These are phyloP conservation scores for Athetis lepigone DNA, from an alignment of 2,888 invertebrate genomes.

Conservation along the genomic window DNA sequence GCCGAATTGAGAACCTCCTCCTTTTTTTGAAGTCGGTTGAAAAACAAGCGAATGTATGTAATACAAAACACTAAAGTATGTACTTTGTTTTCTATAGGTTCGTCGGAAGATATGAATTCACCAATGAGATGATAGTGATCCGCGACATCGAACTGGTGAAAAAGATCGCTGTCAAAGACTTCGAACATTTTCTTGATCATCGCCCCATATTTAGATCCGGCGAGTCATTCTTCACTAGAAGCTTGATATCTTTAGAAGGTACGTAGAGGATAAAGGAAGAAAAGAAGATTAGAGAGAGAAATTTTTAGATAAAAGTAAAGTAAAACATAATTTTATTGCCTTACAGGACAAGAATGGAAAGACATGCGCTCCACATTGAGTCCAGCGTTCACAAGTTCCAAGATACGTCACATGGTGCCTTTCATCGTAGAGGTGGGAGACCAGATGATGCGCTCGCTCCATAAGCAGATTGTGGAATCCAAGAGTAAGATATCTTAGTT, in stretches of 20 bases:
- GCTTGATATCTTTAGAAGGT: constrained; percentile 84
- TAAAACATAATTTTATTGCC: too few species aligned
- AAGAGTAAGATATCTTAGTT: constrained; percentile 58
- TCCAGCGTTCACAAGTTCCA: constrained; percentile 88
- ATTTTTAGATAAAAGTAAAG: too few species aligned
- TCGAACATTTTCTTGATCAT: constrained; percentile 89
- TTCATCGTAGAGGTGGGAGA: constrained; percentile 83
- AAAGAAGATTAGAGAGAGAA: too few species aligned
- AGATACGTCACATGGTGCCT: constrained; percentile 84
- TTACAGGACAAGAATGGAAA: too few species aligned
- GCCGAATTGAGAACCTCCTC: too few species aligned
- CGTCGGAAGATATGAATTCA: constrained; percentile 83
- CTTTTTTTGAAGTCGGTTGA: too few species aligned
- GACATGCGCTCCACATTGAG: constrained; percentile 84
- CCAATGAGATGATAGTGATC: constrained; percentile 76
- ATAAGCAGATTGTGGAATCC: constrained; percentile 67
- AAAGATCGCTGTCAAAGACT: constrained; percentile 88
- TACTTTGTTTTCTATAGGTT: constrained; percentile 64
- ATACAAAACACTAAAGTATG: too few species aligned
- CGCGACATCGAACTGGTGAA: constrained; percentile 87
- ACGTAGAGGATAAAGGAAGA: too few species aligned
- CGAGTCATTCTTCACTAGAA: constrained; percentile 88
- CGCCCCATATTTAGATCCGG: constrained; percentile 74
- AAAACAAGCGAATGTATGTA: too few species aligned
- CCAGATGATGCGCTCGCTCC: constrained; percentile 74